Percentiles rank a stretch among this genome's conserved stretches.
Conservation (phyloP, 2,888 invertebrate species). For the Caenorhabditis sp. region DNA sequence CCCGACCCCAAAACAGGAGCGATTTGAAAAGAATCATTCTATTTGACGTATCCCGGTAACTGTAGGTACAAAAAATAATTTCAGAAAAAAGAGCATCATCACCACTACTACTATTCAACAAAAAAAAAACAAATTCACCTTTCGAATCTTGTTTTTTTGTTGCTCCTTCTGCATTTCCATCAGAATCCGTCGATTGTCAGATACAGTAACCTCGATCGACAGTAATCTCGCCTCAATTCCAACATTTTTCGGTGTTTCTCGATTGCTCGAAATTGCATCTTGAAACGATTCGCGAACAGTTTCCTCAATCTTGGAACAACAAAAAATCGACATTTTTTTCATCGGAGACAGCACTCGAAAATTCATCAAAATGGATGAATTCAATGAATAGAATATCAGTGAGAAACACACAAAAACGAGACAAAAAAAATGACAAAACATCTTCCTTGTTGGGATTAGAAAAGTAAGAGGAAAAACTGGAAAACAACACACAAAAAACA, state of each 20-base stretch:
- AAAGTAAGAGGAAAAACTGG: background rate
- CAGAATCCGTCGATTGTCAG: slow-evolving; percentile 11
- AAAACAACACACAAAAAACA: slow-evolving; percentile 7
- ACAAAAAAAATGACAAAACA: slow-evolving; percentile 3
- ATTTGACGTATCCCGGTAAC: too few relatives aligned
- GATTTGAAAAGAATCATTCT: too few relatives aligned
- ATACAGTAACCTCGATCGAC: slow-evolving; percentile 4
- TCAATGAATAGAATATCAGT: background rate
- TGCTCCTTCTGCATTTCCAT: too few relatives aligned
- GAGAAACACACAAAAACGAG: background rate
- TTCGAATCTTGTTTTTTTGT: background rate
- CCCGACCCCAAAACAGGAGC: too few relatives aligned
- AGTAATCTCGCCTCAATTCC: slow-evolving; percentile 4
- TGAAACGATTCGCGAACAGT: slow-evolving; percentile 20
- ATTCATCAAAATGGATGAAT: background rate
- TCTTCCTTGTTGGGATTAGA: too few relatives aligned
- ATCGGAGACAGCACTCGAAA: too few relatives aligned
- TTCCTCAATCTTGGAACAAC: slow-evolving; percentile 9
- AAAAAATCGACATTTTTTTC: too few relatives aligned
- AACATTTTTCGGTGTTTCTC: background rate
- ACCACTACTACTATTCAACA: too few relatives aligned
- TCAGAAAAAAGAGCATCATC: too few relatives aligned
- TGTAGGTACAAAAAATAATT: too few relatives aligned
- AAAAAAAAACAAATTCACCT: background rate
- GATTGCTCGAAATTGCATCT: slow-evolving; percentile 8